Percentiles rank a stretch among this genome's conserved stretches.
These are phyloP conservation scores for Himalopsyche kuldschensis DNA, from an alignment of 2,888 invertebrate species.

Conservation along the genomic window DNA sequence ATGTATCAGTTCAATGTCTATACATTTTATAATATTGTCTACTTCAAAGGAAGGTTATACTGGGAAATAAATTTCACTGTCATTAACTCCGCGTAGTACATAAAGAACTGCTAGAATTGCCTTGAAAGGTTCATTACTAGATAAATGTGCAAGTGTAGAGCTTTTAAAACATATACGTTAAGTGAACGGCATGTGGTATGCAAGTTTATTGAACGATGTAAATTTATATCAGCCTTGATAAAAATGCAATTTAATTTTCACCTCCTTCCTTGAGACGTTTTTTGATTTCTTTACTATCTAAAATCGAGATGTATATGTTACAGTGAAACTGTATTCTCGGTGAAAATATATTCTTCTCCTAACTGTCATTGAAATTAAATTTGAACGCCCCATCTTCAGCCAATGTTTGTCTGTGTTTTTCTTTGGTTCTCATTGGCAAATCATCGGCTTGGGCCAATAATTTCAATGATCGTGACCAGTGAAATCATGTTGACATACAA, in stretches of 20 bases:
- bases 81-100: neutral
- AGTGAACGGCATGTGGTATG: neutral
- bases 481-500: no score
- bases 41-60: neutral
- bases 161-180: neutral
- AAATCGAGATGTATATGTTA: no score
- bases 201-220: neutral
- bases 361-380: no score
- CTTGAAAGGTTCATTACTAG: neutral
- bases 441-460: no score
- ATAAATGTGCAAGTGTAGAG: no score
- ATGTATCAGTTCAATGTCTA: no score
- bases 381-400: no score
- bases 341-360: no score
- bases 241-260: neutral
- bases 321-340: no score
- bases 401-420: no score
- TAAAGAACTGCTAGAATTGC: neutral
- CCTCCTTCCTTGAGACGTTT: neutral
- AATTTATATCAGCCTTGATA: neutral
- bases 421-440: no score
- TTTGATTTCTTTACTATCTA: neutral
- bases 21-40: neutral
- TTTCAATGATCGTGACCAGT: no score
- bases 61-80: neutral